phyloP scores from a whole-genome alignment of 2,113 vertebrate species.

The Thamnaconus septentrionalis region DNA sequence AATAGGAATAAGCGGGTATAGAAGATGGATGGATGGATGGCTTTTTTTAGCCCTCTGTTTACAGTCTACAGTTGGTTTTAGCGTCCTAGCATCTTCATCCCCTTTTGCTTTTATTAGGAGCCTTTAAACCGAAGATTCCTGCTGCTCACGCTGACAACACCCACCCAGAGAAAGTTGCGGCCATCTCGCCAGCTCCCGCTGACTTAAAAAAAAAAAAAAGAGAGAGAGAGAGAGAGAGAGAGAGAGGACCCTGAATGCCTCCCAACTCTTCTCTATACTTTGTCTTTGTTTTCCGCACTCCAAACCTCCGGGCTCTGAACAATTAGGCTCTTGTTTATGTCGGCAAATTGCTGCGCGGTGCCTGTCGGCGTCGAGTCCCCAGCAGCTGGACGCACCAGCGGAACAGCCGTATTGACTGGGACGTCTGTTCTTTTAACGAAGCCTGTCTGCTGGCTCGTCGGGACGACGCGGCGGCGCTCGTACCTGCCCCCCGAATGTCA shows the following conservation, averaged over 20 bases:
- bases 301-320: conserved; percentile 67
- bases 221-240: too few species aligned
- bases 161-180: conserved; percentile 64
- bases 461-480: conserved; percentile 39
- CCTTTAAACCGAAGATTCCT: conserved; percentile 39
- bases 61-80: too few species aligned
- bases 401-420: conserved; percentile 70
- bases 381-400: conserved; percentile 63
- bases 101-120: conserved; percentile 16
- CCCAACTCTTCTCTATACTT: conserved; percentile 61
- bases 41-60: too few species aligned
- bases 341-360: conserved; percentile 67
- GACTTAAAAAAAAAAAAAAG: conserved; percentile 46
- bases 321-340: conserved; percentile 74
- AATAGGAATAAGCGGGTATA: too few species aligned
- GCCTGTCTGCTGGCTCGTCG: conserved; percentile 63
- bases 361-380: conserved; percentile 58
- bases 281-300: conserved; percentile 63
- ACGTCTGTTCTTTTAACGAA: conserved; percentile 75
- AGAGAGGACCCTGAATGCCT: conserved; percentile 66
- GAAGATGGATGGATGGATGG: too few species aligned
- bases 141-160: conserved; percentile 58
- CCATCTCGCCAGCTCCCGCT: conserved; percentile 58
- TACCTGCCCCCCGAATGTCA: conserved; percentile 60
- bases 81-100: conserved; percentile 24